Evolutionary conservation across 2,888 invertebrate species (phyloP).

Genomic region (Biston betularia): DNA sequence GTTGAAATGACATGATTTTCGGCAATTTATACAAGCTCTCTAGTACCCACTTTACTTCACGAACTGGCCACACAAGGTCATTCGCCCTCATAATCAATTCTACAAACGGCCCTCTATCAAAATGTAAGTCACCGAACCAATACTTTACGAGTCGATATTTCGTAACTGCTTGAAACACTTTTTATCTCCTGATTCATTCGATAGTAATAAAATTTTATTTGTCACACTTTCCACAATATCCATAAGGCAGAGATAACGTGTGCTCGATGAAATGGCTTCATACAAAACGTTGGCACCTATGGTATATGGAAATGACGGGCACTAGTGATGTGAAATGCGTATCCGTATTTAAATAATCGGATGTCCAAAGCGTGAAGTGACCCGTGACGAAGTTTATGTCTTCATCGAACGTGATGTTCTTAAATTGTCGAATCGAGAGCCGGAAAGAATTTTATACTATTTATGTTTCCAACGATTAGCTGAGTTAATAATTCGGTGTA

Average conservation of each 20-base stretch:
- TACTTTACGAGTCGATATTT: conserved; percentile 44
- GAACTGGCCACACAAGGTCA: conserved; percentile 39
- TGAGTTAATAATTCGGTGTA: conserved; percentile 16
- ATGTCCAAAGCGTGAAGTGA: conserved; percentile 30
- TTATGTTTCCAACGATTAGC: conserved; percentile 13
- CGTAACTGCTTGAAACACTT: conserved; percentile 48
- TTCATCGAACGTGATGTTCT: conserved; percentile 33
- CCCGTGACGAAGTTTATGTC: conserved; percentile 34
- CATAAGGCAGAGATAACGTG: conserved; percentile 58
- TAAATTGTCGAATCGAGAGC: conserved; percentile 25
- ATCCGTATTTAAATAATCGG: conserved; percentile 31
- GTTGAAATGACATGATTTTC: conserved; percentile 38
- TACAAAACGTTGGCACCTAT: conserved; percentile 47
- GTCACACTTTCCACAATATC: conserved; percentile 63
- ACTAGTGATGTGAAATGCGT: conserved; percentile 25
- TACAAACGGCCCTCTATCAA: conserved; percentile 40
- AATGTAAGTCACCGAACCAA: conserved; percentile 41
- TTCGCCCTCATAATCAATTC: conserved; percentile 43
- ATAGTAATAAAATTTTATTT: conserved; percentile 64
- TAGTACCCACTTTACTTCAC: conserved; percentile 41
- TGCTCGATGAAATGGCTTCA: conserved; percentile 55
- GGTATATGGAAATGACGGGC: conserved; percentile 21
- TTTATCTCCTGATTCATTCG: conserved; percentile 56
- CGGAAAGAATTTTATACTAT: conserved; percentile 21
- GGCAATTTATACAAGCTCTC: conserved; percentile 36